Base-by-base conservation (phyloP, 2,113 vertebrate genomes). In the Poeciliopsis prolifica region DNA sequence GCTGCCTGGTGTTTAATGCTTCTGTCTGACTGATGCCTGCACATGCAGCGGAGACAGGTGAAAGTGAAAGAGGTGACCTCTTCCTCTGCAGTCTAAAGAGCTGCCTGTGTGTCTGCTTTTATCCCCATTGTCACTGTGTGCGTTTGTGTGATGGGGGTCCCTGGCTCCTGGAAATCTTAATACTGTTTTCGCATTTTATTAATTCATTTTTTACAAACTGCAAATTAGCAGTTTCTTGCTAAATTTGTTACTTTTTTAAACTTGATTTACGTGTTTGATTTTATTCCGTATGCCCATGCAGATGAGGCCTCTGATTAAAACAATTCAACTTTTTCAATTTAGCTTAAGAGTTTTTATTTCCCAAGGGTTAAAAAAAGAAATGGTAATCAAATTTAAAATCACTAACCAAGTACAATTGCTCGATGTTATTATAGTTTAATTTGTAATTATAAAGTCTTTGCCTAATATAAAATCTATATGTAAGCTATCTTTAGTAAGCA, bases 1-100 rank as follows among this genome's bases (percentile, higher is more conserved):
- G 78, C 86, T 75, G 83, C 80, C 61, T 74, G 68, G 76, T 88
- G 84, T 75, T 84, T 83, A 89, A 93, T 87, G 87, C 87, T 77
- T 87, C 80, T 83, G 74, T 81, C 87, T 83, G 84, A 84, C 86
- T 86, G 90, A 86, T 81, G 78, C 65, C 62, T 74, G 68, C 81
- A 75, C 72, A 75, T 88, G 81, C 68, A 58, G 81, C 42, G 30
- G 77, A 78, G 80, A 68, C 62, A 35, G 68, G 69, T 83, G 70
- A 78, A 80, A 81, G 77, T 78, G 72, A 75, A 71, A 74, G 72
- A 66, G 70, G 74, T 85, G 80, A 87, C 82, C 86, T 88, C 83
- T 63, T 82, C 79, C 51, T 62, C 51, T 77, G 68, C 70, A 70
- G 10, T 61, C 73, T 44, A 65, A 72, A 48, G 33, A 74, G 68